These are phyloP conservation scores for Tribolium madens DNA, from an alignment of 1,140 invertebrate genomes.

Conservation along the genomic window DNA sequence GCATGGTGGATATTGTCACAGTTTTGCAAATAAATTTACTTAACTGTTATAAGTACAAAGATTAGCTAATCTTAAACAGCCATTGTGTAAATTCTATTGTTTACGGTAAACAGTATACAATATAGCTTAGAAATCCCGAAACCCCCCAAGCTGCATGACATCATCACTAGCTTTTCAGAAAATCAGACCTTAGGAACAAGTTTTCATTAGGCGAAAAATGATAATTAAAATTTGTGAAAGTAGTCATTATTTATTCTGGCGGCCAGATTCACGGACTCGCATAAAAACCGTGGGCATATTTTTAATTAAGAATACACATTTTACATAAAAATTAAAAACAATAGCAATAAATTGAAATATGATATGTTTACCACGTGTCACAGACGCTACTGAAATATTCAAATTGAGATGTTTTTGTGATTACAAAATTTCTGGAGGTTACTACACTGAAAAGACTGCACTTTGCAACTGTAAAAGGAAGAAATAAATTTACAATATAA, in stretches of 20 bases:
- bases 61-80: no score
- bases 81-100: background rate
- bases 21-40: background rate
- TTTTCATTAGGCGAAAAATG: background rate
- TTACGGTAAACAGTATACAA: background rate
- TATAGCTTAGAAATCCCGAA: no score
- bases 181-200: no score
- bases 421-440: constrained; percentile 22
- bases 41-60: background rate
- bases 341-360: constrained; percentile 20
- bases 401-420: constrained; percentile 26
- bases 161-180: background rate
- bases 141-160: no score
- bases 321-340: constrained; percentile 1
- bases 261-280: background rate
- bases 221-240: background rate
- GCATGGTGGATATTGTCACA: background rate
- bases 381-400: constrained; percentile 10
- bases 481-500: constrained; percentile 24
- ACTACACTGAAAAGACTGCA: background rate
- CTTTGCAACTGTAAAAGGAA: constrained; percentile 5
- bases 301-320: background rate
- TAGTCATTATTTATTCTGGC: background rate
- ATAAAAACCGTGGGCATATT: background rate
- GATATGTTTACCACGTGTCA: background rate